Percentiles rank a stretch among this genome's conserved stretches.
Conservation (phyloP, 2,888 invertebrate genomes). For the Altica lythri region DNA sequence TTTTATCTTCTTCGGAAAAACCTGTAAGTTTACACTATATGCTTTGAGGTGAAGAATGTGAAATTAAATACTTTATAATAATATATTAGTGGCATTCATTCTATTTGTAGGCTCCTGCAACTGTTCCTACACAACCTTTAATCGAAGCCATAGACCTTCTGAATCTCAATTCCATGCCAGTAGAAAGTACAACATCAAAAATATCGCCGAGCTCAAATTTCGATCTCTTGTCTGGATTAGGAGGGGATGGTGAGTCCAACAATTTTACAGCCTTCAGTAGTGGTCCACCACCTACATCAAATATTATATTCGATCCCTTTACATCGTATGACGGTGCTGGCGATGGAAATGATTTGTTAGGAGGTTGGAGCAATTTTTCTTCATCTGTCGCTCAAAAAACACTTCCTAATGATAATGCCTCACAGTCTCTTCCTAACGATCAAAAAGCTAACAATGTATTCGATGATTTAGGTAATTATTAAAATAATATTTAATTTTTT, state of each 20-base stretch:
- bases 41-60: too few relatives aligned
- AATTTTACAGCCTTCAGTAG: conserved; percentile 45
- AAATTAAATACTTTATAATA: too few relatives aligned
- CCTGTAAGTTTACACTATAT: conserved; percentile 37
- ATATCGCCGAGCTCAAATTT: conserved; percentile 58
- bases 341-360: conserved; percentile 49
- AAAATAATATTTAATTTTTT: neutral
- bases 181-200: conserved; percentile 30
- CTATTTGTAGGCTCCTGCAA: conserved; percentile 10
- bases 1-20: conserved; percentile 46
- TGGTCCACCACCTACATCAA: conserved; percentile 16
- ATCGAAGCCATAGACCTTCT: conserved; percentile 66
- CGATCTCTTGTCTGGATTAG: conserved; percentile 65
- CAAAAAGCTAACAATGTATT: conserved; percentile 70
- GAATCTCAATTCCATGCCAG: conserved; percentile 56
- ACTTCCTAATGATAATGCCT: conserved; percentile 1
- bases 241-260: conserved; percentile 49
- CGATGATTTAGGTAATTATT: conserved; percentile 67
- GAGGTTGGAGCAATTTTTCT: conserved; percentile 46
- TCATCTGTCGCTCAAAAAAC: conserved; percentile 14
- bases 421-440: conserved; percentile 47
- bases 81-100: too few relatives aligned
- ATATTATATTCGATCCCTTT: conserved; percentile 68
- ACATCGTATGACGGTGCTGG: conserved; percentile 55
- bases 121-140: conserved; percentile 21